phyloP scores from a whole-genome alignment of 2,797 vertebrate species.

The Scolopax bukidnonensis region DNA sequence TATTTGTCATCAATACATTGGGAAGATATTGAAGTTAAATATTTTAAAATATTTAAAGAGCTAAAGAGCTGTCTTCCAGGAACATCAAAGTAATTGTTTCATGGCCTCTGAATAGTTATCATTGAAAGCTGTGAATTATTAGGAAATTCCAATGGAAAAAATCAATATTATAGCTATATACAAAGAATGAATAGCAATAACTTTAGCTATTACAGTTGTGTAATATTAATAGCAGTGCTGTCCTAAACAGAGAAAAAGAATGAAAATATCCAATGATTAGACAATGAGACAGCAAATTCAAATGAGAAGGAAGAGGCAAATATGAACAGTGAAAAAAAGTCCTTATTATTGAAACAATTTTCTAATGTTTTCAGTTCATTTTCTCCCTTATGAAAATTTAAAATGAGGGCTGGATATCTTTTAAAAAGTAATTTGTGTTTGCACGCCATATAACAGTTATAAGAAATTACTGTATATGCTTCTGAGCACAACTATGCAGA shows the following conservation, averaged over 20 bases:
- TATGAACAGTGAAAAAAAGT: rapidly evolving
- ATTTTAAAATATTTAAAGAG: not conserved
- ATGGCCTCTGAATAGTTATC: not conserved
- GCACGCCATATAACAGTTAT: not conserved
- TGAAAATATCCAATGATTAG: not conserved
- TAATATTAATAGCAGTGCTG: not conserved
- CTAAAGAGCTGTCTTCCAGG: not conserved
- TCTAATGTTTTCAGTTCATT: not conserved
- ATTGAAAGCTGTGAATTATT: not conserved
- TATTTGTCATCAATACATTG: not conserved
- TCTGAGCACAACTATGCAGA: not conserved
- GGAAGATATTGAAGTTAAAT: not conserved
- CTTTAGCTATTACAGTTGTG: not conserved
- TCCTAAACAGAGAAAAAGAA: not conserved
- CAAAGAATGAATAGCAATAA: not conserved
- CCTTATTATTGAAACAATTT: not conserved
- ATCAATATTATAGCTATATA: not conserved
- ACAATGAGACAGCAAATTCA: not conserved
- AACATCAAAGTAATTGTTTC: not conserved
- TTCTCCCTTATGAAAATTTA: not conserved
- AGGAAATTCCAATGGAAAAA: not conserved
- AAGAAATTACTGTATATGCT: not conserved
- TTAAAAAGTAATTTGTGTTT: not conserved
- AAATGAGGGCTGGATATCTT: not conserved
- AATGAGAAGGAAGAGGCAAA: not conserved